Percentiles rank a stretch among this genome's conserved stretches.
Evolutionary conservation across 2,888 invertebrate genomes (phyloP).

Genomic region (Cenopis cana): DNA sequence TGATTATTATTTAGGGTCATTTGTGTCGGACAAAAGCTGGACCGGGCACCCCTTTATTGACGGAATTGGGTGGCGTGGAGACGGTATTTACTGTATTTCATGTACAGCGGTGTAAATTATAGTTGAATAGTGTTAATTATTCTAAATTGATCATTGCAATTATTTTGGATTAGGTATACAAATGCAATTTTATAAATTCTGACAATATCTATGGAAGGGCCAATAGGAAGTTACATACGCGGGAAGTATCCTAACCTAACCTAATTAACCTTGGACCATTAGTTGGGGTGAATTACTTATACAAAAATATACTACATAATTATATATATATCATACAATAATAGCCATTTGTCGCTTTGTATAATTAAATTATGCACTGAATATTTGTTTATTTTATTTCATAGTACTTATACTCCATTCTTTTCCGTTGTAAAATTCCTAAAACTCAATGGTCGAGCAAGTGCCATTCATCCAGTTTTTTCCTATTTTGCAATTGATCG

Average conservation of each 20-base stretch:
- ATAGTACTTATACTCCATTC: slow-evolving; percentile 54
- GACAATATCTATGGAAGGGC: background rate
- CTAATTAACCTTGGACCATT: too few species aligned
- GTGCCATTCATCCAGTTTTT: slow-evolving; percentile 77
- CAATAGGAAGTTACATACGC: background rate
- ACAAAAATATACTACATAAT: too few species aligned
- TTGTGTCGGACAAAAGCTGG: slow-evolving; percentile 77
- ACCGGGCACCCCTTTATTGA: slow-evolving; percentile 67
- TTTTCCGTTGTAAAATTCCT: slow-evolving; percentile 60
- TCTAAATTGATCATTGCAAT: background rate
- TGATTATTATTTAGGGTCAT: slow-evolving; percentile 82
- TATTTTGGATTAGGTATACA: background rate
- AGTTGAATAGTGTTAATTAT: background rate
- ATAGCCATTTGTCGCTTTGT: background rate
- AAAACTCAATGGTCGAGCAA: slow-evolving; percentile 65
- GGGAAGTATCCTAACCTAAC: background rate
- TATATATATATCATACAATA: background rate
- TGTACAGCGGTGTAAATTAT: background rate
- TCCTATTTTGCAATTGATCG: slow-evolving; percentile 80
- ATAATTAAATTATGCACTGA: background rate
- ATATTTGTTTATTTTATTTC: background rate
- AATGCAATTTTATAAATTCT: background rate
- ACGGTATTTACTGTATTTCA: background rate
- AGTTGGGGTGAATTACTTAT: too few species aligned
- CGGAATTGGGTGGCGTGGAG: slow-evolving; percentile 43